A percentile compares a stretch with the other conserved stretches of the same genome.
phyloP scores from a whole-genome alignment of 2,888 invertebrate genomes.

The Bellardia pandia region DNA sequence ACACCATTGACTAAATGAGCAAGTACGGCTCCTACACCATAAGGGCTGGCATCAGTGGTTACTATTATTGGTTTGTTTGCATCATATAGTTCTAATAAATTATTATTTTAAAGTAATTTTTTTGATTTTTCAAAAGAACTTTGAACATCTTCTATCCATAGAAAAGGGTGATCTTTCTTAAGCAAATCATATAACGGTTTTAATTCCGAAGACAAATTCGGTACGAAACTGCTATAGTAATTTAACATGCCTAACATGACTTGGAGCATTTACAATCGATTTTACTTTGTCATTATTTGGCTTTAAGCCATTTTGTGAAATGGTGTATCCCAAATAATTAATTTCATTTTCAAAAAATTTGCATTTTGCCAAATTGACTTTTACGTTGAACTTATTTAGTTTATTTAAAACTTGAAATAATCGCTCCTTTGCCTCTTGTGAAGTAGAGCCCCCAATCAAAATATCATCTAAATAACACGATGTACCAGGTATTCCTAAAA shows the following conservation, averaged over 20 bases:
- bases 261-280: slow-evolving; percentile 15
- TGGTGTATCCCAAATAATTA: slow-evolving; percentile 21
- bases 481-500: not conserved
- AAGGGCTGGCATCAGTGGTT: too few relatives aligned
- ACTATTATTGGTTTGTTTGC: too few relatives aligned
- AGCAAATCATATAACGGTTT: too few relatives aligned
- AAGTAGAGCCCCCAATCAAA: too few relatives aligned
- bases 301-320: not conserved
- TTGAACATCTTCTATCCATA: slow-evolving; percentile 17
- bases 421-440: too few relatives aligned
- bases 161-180: not conserved
- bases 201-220: too few relatives aligned
- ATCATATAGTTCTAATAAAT: too few relatives aligned
- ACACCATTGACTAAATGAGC: slow-evolving; percentile 24
- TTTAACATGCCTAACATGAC: slow-evolving; percentile 22
- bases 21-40: too few relatives aligned
- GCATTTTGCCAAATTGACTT: slow-evolving; percentile 25
- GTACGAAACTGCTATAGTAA: too few relatives aligned
- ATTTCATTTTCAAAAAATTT: slow-evolving; percentile 25
- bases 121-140: slow-evolving; percentile 43
- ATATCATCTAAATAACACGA: too few relatives aligned
- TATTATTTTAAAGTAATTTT: too few relatives aligned
- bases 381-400: slow-evolving; percentile 53
- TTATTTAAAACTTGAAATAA: slow-evolving; percentile 43
- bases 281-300: slow-evolving; percentile 30